Percentiles rank a stretch among this genome's conserved stretches.
These are phyloP conservation scores for Rousettus madagascariensis DNA, from an alignment of 2,797 vertebrate species.

Conservation along the genomic window DNA sequence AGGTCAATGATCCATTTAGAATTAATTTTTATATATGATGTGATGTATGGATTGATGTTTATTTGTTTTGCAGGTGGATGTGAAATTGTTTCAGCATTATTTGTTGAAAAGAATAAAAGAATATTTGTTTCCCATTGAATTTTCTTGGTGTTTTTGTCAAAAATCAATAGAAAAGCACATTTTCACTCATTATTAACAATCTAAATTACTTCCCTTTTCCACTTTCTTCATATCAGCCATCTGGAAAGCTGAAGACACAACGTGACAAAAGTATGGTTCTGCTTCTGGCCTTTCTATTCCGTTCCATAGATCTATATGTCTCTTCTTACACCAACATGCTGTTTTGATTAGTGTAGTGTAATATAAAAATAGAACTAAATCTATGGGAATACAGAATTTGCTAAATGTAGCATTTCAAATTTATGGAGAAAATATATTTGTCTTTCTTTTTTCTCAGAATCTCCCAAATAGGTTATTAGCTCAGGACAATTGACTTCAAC, in stretches of 20 bases:
- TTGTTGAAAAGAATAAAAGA: constrained; percentile 11
- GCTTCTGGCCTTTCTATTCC: neutral
- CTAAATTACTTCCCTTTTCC: neutral
- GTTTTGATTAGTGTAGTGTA: neutral
- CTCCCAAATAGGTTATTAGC: neutral
- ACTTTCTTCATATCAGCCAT: neutral
- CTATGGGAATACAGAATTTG: neutral
- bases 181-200: neutral
- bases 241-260: constrained; percentile 30
- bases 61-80: neutral
- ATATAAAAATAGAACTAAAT: neutral
- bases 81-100: neutral
- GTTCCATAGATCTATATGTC: neutral
- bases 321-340: neutral
- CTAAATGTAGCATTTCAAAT: neutral
- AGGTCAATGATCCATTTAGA: neutral
- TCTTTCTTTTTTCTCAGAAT: neutral
- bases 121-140: neutral
- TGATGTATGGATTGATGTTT: neutral
- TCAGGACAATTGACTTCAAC: neutral
- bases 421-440: neutral
- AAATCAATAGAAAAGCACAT: neutral
- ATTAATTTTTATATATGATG: neutral
- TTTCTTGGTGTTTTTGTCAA: neutral
- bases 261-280: neutral